A percentile compares a stretch with the other conserved stretches of the same genome.
Conservation (phyloP, 2,113 vertebrate genomes). For the Muscicapa adusta region DNA sequence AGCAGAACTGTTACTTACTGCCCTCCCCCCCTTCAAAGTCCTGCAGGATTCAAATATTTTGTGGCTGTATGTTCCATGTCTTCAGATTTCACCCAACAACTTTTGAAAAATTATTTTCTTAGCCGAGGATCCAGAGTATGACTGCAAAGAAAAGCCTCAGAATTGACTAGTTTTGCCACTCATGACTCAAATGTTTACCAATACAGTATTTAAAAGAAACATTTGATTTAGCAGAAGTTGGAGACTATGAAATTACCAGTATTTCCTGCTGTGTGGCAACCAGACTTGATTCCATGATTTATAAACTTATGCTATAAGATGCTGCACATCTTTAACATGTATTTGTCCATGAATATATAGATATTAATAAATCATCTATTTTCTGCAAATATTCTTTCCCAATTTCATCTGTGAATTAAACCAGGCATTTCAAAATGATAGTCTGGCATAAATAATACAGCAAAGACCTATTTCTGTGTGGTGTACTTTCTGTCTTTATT, state of each 20-base stretch:
- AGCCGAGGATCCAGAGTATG: not conserved
- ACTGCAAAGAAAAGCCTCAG: not conserved
- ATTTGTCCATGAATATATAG: not conserved
- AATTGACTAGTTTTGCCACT: not conserved
- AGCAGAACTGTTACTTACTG: not conserved
- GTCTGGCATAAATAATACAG: not conserved
- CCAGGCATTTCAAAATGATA: not conserved
- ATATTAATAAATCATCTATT: not conserved
- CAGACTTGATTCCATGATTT: not conserved
- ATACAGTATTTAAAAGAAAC: not conserved
- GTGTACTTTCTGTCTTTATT: not conserved
- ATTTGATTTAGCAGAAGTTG: not conserved
- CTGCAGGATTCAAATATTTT: not conserved
- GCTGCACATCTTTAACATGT: not conserved
- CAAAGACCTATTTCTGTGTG: not conserved
- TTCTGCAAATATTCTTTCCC: not conserved
- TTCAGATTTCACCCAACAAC: not conserved
- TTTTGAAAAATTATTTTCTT: not conserved
- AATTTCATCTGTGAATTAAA: not conserved
- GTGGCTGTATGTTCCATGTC: not conserved
- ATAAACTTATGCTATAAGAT: not conserved
- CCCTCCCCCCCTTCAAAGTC: fast-evolving
- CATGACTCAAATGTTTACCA: not conserved
- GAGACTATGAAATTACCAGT: not conserved
- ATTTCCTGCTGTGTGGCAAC: not conserved